Base-by-base conservation (phyloP, 1,140 invertebrate genomes). In the Samia ricini region DNA sequence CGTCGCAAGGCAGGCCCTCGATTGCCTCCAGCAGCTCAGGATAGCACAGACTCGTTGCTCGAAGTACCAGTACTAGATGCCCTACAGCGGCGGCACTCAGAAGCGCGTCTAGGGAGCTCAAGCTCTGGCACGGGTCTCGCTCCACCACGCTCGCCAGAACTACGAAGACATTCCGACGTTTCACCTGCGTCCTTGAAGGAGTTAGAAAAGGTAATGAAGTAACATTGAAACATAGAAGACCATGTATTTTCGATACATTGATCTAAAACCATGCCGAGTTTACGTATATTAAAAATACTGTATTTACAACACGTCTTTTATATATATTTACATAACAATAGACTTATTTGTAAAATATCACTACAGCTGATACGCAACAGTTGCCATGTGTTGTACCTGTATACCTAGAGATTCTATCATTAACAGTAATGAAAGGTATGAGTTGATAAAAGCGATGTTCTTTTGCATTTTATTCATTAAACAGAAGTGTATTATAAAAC, bases 111-210 rank as follows among this genome's bases (percentile, higher is more conserved):
- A 5, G 93, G 95, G 57, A 91, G 92, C 20, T 90, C 91, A 2
- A 85, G 88, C 10, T 74, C 91, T 20, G 92, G 92, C 26, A 85
- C 88, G 18, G 91, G 87, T 12, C 84, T 96, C 15, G 95, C 95
- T 8, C 95, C 95, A 12, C 95, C 96, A 0, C 90, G 95, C 23
- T 95, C 94, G 64, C 95, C 95, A 0, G 95, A 97, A 72, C 84
- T 96, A 0, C 87, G 95, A 0, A 89, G 96, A 36, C 96, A 97
- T 75, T 96, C 95, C 0, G 96, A 96, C 66, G 95, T 96, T 0
- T 96, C 96, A 18, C 95, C 95, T 0, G 95, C 95, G 0, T 96
- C 95, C 36, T 88, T 96, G 4, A 96, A 96, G 77, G 95, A 96
- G 85, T 89, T 97, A 1, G 96, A 96, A 90, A 95, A 96, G 92